A percentile compares a stretch with the other conserved stretches of the same genome.
Evolutionary conservation across 2,888 invertebrate species (phyloP).

Genomic region (Eumacrocentrus americanus): DNA sequence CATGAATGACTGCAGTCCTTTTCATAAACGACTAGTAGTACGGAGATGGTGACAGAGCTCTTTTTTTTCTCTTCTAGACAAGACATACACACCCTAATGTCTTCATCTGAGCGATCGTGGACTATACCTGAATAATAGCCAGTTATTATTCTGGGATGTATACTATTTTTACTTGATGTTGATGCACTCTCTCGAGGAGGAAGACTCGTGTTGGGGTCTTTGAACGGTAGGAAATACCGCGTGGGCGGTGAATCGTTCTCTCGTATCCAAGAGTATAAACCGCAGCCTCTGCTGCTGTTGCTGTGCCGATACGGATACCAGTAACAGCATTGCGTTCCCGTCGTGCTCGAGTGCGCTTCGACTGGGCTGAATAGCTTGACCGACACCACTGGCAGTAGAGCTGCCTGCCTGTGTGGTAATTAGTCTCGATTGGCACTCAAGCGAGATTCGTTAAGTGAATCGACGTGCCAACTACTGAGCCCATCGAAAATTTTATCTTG

Average conservation of each 20-base stretch:
- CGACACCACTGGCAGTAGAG: conserved; percentile 17
- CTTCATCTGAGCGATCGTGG: not conserved
- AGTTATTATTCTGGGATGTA: no score
- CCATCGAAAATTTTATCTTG: conserved; percentile 7
- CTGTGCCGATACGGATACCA: conserved; percentile 22
- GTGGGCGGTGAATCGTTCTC: conserved; percentile 25
- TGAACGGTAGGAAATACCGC: conserved; percentile 20
- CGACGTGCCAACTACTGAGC: conserved; percentile 19
- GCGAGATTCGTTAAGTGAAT: conserved; percentile 38
- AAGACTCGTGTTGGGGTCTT: conserved; percentile 13
- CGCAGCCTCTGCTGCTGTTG: conserved; percentile 1
- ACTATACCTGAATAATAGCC: no score
- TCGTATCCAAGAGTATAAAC: conserved; percentile 17
- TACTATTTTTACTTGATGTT: not conserved
- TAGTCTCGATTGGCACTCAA: conserved; percentile 47
- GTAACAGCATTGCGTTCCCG: conserved; percentile 36
- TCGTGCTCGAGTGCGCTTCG: conserved; percentile 34
- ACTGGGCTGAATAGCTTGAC: conserved; percentile 34
- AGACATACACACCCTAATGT: no score
- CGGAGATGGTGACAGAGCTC: not conserved
- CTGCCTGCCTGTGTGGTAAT: conserved; percentile 40
- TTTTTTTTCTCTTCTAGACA: not conserved
- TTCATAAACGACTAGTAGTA: not conserved
- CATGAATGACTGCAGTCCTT: conserved; percentile 13
- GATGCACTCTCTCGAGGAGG: not conserved